Base-by-base conservation (phyloP, 2,113 vertebrate species). In the Percina caprodes region DNA sequence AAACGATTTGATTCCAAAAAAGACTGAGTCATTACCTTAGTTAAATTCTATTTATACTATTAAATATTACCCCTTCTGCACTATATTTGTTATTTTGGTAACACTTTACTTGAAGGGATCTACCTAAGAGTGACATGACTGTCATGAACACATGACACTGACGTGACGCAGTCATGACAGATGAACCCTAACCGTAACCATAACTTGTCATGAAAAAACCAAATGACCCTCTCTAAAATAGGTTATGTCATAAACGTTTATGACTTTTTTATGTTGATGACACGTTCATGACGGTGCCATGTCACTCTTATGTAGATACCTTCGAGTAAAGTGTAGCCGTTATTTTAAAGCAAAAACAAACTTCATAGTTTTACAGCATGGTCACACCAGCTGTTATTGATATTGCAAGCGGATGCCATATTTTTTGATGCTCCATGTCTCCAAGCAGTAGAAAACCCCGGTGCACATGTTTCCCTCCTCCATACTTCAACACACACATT, bases 341-440 rank as follows among this genome's bases (percentile, higher is more conserved):
- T 58, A 39, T 63, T 66, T 69, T 56, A 18, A 42, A 62, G 52
- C 11, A 33, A 56, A 45, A 67, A 59, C 39, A 13, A 45, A 75
- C 66, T 52, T 77, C 14, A 13, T 54, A 55, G 54, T 35, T 79
- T 69, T 60, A 82, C 74, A 54, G 71, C n/a, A 19, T 2, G 21
- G 39, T 56, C 77, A 16, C 0, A 35, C 23, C 79, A 69, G 80
- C 73, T 78, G 80, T 60, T 68, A 33, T 46, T 63, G 42, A 39
- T 3, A 62, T 19, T 21, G 24, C 26, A 59, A 30, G 48, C 3
- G 1, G 49, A 45, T 1, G 69, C 33, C 58, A 21, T 74, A 67
- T 67, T 80, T 69, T 76, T 84, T 56, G 49, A 77, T 79, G 82
- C 46, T 73, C 21, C 75, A 4, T 49, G 12, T 42, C 12, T 72